Evolutionary conservation across 2,113 vertebrate species (phyloP).

Genomic region (Muscicapa adusta): DNA sequence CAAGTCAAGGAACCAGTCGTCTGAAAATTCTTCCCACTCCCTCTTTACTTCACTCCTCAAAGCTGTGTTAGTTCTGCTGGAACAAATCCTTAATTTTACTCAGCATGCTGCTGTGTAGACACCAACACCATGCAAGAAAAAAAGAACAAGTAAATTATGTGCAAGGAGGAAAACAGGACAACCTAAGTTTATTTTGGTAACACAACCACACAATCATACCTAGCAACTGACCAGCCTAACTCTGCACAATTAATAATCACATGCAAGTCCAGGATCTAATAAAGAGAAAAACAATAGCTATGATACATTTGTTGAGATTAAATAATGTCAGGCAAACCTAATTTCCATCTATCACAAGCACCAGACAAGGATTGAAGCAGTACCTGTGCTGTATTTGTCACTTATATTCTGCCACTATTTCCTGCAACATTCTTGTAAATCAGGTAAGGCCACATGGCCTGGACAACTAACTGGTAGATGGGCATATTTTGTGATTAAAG

Average conservation of each 20-base stretch:
- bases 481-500: background rate
- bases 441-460: background rate
- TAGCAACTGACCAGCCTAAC: background rate
- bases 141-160: background rate
- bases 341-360: background rate
- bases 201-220: accelerated
- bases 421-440: background rate
- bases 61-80: background rate
- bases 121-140: background rate
- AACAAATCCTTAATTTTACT: background rate
- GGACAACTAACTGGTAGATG: background rate
- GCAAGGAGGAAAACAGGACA: background rate
- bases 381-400: accelerated
- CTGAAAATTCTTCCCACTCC: background rate
- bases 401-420: background rate
- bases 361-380: background rate
- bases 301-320: background rate
- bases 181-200: background rate
- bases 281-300: background rate
- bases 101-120: background rate
- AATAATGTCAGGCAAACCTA: background rate
- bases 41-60: background rate
- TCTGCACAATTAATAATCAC: background rate
- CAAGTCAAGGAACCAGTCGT: background rate
- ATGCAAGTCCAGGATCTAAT: background rate